phyloP scores from a whole-genome alignment of 2,888 invertebrate species.

The Yponomeuta cagnagella region DNA sequence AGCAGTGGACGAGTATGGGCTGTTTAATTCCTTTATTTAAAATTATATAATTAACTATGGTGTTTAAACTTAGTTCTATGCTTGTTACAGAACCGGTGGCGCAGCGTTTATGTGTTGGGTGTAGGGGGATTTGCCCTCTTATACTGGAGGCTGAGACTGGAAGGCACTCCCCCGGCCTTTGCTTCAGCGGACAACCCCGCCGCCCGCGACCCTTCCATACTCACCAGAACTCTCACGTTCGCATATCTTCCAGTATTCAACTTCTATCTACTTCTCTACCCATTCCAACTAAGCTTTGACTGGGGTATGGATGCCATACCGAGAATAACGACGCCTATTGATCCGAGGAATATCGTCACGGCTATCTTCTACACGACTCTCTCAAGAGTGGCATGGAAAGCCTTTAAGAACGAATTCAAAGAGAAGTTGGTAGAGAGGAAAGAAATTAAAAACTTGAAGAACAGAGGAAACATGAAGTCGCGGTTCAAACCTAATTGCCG shows the following conservation, averaged over 20 bases:
- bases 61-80: no score
- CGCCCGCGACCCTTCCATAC: slow-evolving; percentile 86
- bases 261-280: slow-evolving; percentile 89
- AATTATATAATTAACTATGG: no score
- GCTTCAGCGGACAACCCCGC: slow-evolving; percentile 97
- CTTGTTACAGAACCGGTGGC: slow-evolving; percentile 81
- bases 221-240: slow-evolving; percentile 92
- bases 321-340: slow-evolving; percentile 84
- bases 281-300: slow-evolving; percentile 94
- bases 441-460: slow-evolving; percentile 58
- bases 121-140: slow-evolving; percentile 81
- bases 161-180: slow-evolving; percentile 86
- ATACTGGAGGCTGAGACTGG: slow-evolving; percentile 85
- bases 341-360: slow-evolving; percentile 86
- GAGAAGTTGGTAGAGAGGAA: slow-evolving; percentile 38
- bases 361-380: slow-evolving; percentile 82
- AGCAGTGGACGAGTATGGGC: no score
- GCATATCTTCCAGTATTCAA: slow-evolving; percentile 94
- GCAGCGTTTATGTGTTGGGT: slow-evolving; percentile 81
- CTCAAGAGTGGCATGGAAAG: slow-evolving; percentile 59
- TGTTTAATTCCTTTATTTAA: no score
- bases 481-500: slow-evolving; percentile 67
- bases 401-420: slow-evolving; percentile 50
- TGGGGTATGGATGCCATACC: slow-evolving; percentile 99
- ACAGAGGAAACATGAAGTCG: slow-evolving; percentile 50